phyloP scores from a whole-genome alignment of 2,113 vertebrate genomes.

The Chrysochloris asiatica region DNA sequence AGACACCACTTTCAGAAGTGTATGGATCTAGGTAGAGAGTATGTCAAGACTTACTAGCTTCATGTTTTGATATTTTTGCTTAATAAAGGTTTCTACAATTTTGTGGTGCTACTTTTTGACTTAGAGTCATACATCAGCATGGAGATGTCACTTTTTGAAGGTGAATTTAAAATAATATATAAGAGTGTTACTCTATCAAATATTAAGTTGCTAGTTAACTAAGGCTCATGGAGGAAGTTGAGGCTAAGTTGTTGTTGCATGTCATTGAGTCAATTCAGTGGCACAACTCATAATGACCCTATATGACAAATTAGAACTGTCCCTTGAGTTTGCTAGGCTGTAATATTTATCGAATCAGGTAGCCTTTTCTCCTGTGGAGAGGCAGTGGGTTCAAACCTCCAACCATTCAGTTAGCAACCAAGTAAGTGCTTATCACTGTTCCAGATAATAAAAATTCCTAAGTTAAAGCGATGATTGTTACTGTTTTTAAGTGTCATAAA shows the following conservation, averaged over 20 bases:
- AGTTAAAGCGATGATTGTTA: not conserved
- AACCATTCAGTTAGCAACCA: not conserved
- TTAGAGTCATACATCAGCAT: not conserved
- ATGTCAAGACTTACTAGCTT: too few species aligned
- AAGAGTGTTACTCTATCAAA: rapidly evolving
- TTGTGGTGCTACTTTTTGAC: too few species aligned
- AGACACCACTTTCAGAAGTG: too few species aligned
- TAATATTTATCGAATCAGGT: not conserved
- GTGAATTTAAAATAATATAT: not conserved
- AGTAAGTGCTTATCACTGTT: not conserved
- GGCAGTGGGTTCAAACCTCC: not conserved
- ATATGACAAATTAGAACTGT: not conserved
- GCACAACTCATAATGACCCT: not conserved
- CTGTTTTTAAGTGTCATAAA: too few species aligned
- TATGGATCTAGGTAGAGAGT: too few species aligned
- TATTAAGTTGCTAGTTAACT: not conserved
- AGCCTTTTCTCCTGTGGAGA: not conserved
- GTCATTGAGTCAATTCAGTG: not conserved
- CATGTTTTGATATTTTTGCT: too few species aligned
- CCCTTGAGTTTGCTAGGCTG: not conserved
- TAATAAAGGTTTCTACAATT: too few species aligned
- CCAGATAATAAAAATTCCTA: not conserved
- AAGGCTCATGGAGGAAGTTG: not conserved
- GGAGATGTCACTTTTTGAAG: not conserved
- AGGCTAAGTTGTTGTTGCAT: not conserved